phyloP scores from a whole-genome alignment of 1,140 invertebrate species.

The Alviniconcha marisindica region DNA sequence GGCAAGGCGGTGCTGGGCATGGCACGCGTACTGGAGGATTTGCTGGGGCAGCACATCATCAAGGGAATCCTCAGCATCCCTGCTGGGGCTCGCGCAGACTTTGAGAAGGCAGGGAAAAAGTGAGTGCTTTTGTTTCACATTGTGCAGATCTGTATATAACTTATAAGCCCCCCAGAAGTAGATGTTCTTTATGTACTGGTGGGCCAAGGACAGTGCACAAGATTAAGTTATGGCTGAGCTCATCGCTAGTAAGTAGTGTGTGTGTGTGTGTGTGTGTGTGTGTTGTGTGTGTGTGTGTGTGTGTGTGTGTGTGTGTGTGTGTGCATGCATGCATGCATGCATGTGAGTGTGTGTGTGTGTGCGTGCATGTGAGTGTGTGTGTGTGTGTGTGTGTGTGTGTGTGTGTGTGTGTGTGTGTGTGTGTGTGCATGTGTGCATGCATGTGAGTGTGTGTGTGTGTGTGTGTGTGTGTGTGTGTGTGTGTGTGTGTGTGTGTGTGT shows the following conservation, averaged over 20 bases:
- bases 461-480: neutral
- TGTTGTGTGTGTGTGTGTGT: neutral
- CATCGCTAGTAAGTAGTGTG: neutral
- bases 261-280: neutral
- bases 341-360: too few species aligned
- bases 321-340: neutral
- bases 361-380: too few species aligned
- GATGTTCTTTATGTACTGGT: neutral
- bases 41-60: constrained; percentile 81
- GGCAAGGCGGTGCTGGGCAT: constrained; percentile 95
- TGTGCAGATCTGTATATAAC: neutral
- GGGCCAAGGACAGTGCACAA: too few species aligned
- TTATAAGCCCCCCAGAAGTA: neutral
- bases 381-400: too few species aligned
- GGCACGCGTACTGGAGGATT: constrained; percentile 84
- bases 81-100: constrained; percentile 78
- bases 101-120: constrained; percentile 66
- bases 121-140: constrained; percentile 4
- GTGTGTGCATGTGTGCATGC: too few species aligned
- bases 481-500: neutral
- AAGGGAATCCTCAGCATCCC: constrained; percentile 89
- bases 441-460: too few species aligned
- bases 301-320: neutral
- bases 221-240: too few species aligned
- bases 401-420: too few species aligned